Conservation (phyloP, 2,888 invertebrate genomes). For the Cheilosia variabilis region DNA sequence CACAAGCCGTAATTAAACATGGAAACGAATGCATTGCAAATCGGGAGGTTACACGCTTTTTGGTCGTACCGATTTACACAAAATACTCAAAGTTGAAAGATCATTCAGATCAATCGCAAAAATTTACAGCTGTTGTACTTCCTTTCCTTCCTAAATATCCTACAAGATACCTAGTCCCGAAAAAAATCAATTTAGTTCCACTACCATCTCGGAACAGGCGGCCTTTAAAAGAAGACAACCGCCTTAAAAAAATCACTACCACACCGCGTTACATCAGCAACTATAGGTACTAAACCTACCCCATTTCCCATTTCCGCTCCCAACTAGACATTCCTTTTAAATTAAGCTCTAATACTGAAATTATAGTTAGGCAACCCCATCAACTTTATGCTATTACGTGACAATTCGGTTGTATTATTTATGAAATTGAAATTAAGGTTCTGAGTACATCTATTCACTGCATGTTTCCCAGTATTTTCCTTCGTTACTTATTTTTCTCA, state of each 20-base stretch:
- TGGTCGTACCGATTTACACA: too few relatives aligned
- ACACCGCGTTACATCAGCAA: background rate
- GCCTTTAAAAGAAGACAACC: background rate
- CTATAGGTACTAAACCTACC: background rate
- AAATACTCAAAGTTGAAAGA: too few relatives aligned
- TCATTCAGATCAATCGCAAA: too few relatives aligned
- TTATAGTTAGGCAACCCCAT: constrained; percentile 39
- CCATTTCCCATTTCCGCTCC: too few relatives aligned
- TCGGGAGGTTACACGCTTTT: too few relatives aligned
- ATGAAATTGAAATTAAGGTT: constrained; percentile 56
- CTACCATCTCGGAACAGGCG: too few relatives aligned
- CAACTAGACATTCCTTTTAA: constrained; percentile 38
- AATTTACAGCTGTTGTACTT: too few relatives aligned
- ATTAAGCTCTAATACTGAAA: constrained; percentile 29
- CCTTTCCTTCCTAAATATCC: too few relatives aligned
- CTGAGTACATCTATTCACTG: constrained; percentile 14
- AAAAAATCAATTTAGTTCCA: too few relatives aligned
- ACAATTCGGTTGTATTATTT: constrained; percentile 42
- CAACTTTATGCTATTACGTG: constrained; percentile 40
- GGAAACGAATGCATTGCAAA: too few relatives aligned
- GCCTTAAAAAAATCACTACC: background rate
- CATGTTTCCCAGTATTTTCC: constrained; percentile 61
- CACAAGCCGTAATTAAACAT: too few relatives aligned
- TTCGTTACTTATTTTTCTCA: constrained; percentile 21
- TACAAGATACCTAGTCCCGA: too few relatives aligned